Evolutionary conservation across 2,888 invertebrate genomes (phyloP).

Genomic region (Cryptocheilus praepositus): DNA sequence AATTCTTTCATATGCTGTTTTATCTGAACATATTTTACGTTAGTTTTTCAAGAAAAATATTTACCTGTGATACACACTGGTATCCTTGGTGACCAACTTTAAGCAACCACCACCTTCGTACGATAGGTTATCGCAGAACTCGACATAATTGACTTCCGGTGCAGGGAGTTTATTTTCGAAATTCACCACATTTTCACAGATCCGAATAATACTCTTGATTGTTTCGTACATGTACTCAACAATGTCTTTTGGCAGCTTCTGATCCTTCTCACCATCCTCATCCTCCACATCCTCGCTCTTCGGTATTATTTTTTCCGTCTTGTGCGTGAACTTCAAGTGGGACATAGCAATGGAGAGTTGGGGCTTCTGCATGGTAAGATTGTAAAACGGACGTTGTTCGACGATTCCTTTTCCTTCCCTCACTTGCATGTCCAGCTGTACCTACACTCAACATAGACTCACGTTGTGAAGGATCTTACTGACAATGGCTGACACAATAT

Average conservation of each 20-base stretch:
- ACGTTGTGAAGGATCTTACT: no score
- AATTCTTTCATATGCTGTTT: not conserved
- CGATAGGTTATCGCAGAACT: conserved; percentile 60
- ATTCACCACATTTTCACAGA: conserved; percentile 23
- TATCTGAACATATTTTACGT: not conserved
- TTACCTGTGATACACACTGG: conserved; percentile 64
- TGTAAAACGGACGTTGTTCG: conserved; percentile 58
- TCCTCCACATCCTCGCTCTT: conserved; percentile 6
- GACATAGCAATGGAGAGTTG: conserved; percentile 61
- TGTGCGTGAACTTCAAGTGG: conserved; percentile 58
- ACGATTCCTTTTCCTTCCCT: not conserved
- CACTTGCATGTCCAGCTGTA: no score
- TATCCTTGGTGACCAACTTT: conserved; percentile 60
- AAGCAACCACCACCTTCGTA: conserved; percentile 70
- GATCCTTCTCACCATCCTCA: no score
- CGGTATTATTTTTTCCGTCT: conserved; percentile 27
- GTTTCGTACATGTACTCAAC: conserved; percentile 64
- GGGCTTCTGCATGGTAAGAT: conserved; percentile 64
- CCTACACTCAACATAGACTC: no score
- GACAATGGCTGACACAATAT: no score
- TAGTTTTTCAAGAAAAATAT: not conserved
- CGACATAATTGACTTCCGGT: conserved; percentile 53
- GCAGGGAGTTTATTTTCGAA: conserved; percentile 33
- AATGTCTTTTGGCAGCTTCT: conserved; percentile 27
- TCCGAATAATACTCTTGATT: conserved; percentile 45